Evolutionary conservation across 2,797 vertebrate species (phyloP), one percentile per base, ranked within the genome.

Genomic region (Galago senegalensis): DNA sequence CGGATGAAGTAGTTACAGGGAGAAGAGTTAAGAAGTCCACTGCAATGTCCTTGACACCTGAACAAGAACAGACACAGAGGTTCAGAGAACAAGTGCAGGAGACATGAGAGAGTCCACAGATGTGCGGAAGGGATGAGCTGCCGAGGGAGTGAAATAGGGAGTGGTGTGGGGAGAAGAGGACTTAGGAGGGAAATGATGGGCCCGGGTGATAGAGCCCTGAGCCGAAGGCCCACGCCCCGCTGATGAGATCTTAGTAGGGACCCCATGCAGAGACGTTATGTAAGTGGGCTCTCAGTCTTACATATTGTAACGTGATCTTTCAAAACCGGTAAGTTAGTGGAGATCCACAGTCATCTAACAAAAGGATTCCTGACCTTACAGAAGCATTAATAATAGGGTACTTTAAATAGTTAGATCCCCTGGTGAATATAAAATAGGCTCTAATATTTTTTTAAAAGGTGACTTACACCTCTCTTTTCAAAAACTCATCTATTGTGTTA

Each of bases 401-500:
- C 95, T 97, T 96, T 91, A 95, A 97, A 94, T 92, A 96, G 85
- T 95, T 92, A 92, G 82, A 70, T 97, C 73, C 90, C 92, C 92
- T 93, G 88, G 92, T 63, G 79, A 96, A 97, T 91, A 92, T 95
- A 96, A 97, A 96, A 96, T 58, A 93, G 84, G 61, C 37, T 92
- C 93, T 89, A 90, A 91, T 93, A 76, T 93, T 96, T 96, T 95
- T 96, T 96, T 95, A 84, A 96, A 96, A 93, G 97, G 88, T 95
- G 95, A 95, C 94, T 96, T 96, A 96, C 61, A 97, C 94, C 90
- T 97, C 94, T 96, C 93, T 97, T 92, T 96, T 97, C 79, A 97
- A 95, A 96, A 96, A 81, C 75, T 83, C 96, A 95, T 95, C 89
- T 67, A 63, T 91, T 95, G 75, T 95, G 86, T 91, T 96, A 97